Base-by-base conservation (phyloP, 1,140 invertebrate species). In the Drosophila nikananu region DNA sequence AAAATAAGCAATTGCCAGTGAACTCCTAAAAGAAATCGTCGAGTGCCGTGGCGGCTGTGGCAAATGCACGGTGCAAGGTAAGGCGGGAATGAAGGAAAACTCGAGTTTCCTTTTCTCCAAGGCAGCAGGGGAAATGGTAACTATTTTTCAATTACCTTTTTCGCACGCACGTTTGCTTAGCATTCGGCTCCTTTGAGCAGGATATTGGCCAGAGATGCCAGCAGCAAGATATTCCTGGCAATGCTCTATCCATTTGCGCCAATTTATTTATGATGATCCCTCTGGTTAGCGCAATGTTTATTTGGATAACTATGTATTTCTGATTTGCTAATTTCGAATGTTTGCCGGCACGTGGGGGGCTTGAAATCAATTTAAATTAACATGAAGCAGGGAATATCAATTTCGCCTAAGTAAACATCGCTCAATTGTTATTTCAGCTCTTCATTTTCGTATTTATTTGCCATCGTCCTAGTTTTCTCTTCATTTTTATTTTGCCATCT, bases 61-160 rank as follows among this genome's bases (percentile, higher is more conserved):
- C 27, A 54, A 35, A 13, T 54, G 52, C 32, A 54, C 52, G 32
- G 52, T 23, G 52, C 32, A 41, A 58, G 42, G 60, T 35, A 37
- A 62, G 54, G 44, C 42, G 74, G 60, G 65, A 54, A 54, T 41
- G 55, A 54, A 70, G 59, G 30, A 80, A 80, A 80, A 78, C 70
- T 73, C 27, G 19, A 60, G 67, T 61, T 73, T 73, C 27, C 41
- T 72, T 58, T 67, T 72, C 49, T 23, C 35, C 46, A 41, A 41
- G 67, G 35, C 72, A 32, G 58, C 54, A 76, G 51, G 65, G 78
- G 78, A 81, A 90, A 90, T 65, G 86, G 78, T 81, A 89, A 89
- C 86, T 89, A 90, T 89, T 89, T 89, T 89, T 89, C 86, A 89
- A 89, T 89, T 89, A 89, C 86, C 86, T 86, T 86, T 84, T 82